Conservation (phyloP, 1,140 invertebrate genomes). For the Diorhabda sublineata region DNA sequence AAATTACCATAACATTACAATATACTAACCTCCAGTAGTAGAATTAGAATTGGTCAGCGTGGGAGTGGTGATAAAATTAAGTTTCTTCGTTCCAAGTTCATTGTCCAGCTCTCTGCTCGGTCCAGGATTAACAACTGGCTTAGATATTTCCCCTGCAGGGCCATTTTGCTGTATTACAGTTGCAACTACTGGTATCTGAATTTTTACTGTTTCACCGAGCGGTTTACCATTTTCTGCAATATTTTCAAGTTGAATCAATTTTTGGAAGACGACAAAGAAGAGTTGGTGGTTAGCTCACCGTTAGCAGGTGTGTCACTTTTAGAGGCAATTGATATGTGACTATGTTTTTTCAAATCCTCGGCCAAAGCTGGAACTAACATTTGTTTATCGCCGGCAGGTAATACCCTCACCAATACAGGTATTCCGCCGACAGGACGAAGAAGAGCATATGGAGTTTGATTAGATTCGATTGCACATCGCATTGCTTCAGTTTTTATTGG, state of each 20-base stretch:
- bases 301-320: slow-evolving; percentile 20
- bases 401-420: slow-evolving; percentile 59
- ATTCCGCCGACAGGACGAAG: slow-evolving; percentile 56
- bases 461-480: slow-evolving; percentile 49
- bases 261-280: neutral
- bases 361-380: slow-evolving; percentile 44
- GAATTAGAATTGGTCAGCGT: slow-evolving; percentile 15
- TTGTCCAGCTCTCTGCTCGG: slow-evolving; percentile 24
- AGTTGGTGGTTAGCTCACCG: neutral
- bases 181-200: slow-evolving; percentile 44
- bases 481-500: slow-evolving; percentile 59
- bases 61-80: slow-evolving; percentile 26
- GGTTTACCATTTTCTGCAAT: slow-evolving; percentile 6
- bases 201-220: slow-evolving; percentile 39
- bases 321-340: slow-evolving; percentile 39
- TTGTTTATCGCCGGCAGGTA: slow-evolving; percentile 52
- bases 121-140: slow-evolving; percentile 38
- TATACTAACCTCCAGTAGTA: neutral
- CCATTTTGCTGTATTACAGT: slow-evolving; percentile 40
- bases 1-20: too few species aligned
- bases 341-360: slow-evolving; percentile 43
- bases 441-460: slow-evolving; percentile 56
- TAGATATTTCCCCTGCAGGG: slow-evolving; percentile 25
- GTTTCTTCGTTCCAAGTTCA: slow-evolving; percentile 9
- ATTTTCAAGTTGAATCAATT: neutral